phyloP scores from a whole-genome alignment of 2,113 vertebrate species.

The Oncorhynchus tshawytscha region DNA sequence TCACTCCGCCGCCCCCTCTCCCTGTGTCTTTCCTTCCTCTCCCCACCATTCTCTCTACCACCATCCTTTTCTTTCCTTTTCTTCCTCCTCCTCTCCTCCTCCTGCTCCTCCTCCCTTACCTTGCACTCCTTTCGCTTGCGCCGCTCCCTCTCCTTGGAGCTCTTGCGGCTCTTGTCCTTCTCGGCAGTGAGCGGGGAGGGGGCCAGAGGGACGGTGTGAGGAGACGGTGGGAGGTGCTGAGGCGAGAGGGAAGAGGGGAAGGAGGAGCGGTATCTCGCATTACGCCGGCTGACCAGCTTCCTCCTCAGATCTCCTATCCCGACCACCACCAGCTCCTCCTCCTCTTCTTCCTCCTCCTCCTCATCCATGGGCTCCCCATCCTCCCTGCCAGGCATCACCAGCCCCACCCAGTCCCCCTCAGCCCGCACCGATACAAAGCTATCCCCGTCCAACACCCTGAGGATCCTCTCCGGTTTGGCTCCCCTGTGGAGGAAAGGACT shows the following conservation, averaged over 20 bases:
- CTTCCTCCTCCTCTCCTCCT: conserved; percentile 52
- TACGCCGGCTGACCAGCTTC: conserved; percentile 83
- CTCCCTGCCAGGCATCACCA: conserved; percentile 17
- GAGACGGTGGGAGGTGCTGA: conserved; percentile 46
- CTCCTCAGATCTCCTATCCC: conserved; percentile 80
- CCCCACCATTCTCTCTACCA: conserved; percentile 42
- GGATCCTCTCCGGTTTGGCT: conserved; percentile 71
- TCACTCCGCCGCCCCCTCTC: conserved; percentile 23
- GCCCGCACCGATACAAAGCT: conserved; percentile 80
- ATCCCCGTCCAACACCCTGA: conserved; percentile 79
- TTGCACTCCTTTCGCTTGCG: conserved; percentile 69
- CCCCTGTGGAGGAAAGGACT: conserved; percentile 61
- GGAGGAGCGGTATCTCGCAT: conserved; percentile 77
- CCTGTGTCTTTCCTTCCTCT: conserved; percentile 39
- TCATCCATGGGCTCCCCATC: conserved; percentile 35
- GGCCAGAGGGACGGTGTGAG: conserved; percentile 27
- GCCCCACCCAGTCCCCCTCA: conserved; percentile 72
- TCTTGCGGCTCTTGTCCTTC: conserved; percentile 57
- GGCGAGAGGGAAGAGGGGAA: conserved; percentile 59
- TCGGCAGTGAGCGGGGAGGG: conserved; percentile 32
- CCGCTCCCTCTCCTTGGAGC: conserved; percentile 60
- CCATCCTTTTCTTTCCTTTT: conserved; percentile 17
- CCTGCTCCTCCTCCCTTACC: conserved; percentile 61
- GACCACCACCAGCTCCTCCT: conserved; percentile 61
- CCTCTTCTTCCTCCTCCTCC: neutral